Conservation (phyloP, 2,797 vertebrate genomes). For the Premnoplex brunnescens region DNA sequence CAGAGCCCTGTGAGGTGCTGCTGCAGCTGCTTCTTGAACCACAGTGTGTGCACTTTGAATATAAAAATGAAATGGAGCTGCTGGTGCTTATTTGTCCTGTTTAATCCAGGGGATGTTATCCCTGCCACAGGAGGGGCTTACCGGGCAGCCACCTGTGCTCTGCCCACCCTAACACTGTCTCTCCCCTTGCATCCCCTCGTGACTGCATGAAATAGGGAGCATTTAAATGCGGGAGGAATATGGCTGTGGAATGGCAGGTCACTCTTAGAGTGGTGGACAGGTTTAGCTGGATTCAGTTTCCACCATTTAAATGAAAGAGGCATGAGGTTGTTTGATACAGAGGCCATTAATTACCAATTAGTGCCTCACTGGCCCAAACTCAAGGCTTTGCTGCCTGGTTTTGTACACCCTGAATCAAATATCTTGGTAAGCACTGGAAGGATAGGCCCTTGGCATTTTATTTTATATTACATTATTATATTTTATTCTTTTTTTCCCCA, state of each 20-base stretch:
- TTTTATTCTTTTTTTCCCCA: background rate
- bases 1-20: background rate
- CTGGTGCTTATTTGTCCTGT: rapidly evolving
- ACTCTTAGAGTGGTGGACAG: background rate
- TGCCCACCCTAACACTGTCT: background rate
- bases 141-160: background rate
- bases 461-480: background rate
- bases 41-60: rapidly evolving
- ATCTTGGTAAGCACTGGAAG: background rate
- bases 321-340: background rate
- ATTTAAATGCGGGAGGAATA: background rate
- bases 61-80: background rate
- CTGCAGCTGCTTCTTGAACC: background rate
- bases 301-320: background rate
- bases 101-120: background rate
- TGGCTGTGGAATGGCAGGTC: background rate
- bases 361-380: background rate
- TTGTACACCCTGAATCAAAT: no score
- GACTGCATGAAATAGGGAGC: background rate
- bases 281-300: background rate
- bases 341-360: background rate
- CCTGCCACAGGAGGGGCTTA: background rate
- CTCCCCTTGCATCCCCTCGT: background rate
- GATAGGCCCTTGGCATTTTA: no score
- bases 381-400: background rate